Evolutionary conservation across 2,797 vertebrate species (phyloP), one percentile per base, ranked within the genome.

Genomic region (Podarcis lilfordi): DNA sequence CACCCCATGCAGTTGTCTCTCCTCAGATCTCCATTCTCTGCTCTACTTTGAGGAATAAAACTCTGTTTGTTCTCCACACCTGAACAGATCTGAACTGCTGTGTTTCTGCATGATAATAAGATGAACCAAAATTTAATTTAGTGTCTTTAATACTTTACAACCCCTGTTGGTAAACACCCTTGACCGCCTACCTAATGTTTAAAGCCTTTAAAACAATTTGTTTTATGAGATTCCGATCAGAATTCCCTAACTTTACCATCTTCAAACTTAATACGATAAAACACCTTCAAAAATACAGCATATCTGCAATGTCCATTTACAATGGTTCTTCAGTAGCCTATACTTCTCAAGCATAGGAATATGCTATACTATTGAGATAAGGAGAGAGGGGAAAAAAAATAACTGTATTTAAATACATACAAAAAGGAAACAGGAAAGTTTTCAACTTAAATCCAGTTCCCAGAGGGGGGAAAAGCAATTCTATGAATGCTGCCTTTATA

Each of bases 371-470:
- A 98, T 97, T 97, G 96, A 97, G 96, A 98, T 95, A 98, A 98
- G 96, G 50, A 55, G 50, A 55, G 50, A 55, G 50, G 50, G 3
- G 97, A 96, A 50, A 88, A 88, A 88, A 97, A 97, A 97, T 97
- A 97, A 97, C 93, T 97, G 96, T 98, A 97, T 97, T 98, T 98
- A 99, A 99, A 99, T 98, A 99, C 98, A 98, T 98, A 98, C 95
- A 98, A 97, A 94, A 95, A 96, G 97, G 98, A 98, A 99, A 98
- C 97, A 94, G 98, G 98, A 98, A 98, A 98, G 97, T 99, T 99
- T 98, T 98, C 96, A 99, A 99, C 98, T 98, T 98, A 98, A 98
- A 98, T 98, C 98, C 98, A 97, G 98, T 98, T 98, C 97, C 98
- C 97, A 96, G 95, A 97, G 92, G 88, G 25, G 17, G 59, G 96